These are phyloP conservation scores for Choloepus didactylus DNA, from an alignment of 2,797 vertebrate genomes.

Conservation along the genomic window DNA sequence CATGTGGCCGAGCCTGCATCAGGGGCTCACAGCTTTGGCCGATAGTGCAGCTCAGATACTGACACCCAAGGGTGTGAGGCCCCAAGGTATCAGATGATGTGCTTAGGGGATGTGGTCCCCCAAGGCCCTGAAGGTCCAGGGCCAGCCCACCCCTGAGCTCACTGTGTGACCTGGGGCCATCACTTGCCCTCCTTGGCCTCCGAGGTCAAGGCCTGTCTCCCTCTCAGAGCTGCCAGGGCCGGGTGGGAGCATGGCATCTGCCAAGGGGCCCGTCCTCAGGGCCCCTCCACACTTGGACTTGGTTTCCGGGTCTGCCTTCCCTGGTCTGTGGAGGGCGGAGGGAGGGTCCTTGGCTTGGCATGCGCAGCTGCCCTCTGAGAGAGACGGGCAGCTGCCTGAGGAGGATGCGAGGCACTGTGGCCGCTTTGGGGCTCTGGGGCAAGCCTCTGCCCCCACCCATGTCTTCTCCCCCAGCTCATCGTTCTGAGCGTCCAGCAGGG, in stretches of 20 bases:
- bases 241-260: fast-evolving
- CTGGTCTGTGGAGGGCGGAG: not conserved
- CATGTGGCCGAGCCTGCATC: fast-evolving
- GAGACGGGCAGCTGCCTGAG: fast-evolving
- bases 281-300: not conserved
- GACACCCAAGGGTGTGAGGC: not conserved
- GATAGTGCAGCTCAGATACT: not conserved
- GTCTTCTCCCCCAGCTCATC: not conserved
- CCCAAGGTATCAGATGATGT: not conserved
- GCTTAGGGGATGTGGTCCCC: not conserved
- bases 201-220: not conserved
- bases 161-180: fast-evolving
- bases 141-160: fast-evolving
- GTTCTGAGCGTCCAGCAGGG: not conserved
- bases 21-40: not conserved
- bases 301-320: no score
- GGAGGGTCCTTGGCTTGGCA: not conserved
- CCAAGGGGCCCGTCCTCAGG: no score
- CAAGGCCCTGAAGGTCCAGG: not conserved
- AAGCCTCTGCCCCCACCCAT: not conserved
- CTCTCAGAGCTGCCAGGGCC: not conserved
- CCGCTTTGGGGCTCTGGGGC: not conserved
- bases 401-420: not conserved
- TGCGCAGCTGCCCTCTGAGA: not conserved
- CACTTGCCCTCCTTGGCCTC: not conserved